Conservation (phyloP, 2,888 invertebrate species). For the Carterocephalus palaemon region DNA sequence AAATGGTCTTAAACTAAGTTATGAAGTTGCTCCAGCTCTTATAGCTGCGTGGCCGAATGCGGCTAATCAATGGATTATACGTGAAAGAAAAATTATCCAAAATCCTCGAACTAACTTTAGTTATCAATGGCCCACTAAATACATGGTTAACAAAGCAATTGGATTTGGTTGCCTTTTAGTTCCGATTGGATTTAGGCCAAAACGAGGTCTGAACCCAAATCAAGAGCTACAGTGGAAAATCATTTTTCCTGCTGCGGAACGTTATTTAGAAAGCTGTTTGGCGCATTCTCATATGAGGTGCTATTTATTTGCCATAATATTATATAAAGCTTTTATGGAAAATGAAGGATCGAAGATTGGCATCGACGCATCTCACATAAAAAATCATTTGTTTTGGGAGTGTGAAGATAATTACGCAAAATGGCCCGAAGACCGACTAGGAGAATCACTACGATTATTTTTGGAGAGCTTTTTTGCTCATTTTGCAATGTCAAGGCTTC, state of each 20-base stretch:
- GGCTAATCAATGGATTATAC: slow-evolving; percentile 83
- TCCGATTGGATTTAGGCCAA: slow-evolving; percentile 83
- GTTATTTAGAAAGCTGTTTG: slow-evolving; percentile 85
- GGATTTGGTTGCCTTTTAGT: slow-evolving; percentile 84
- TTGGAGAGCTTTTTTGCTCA: slow-evolving; percentile 81
- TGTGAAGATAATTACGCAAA: slow-evolving; percentile 84
- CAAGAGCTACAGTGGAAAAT: slow-evolving; percentile 88
- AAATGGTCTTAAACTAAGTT: slow-evolving; percentile 64
- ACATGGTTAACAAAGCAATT: slow-evolving; percentile 82
- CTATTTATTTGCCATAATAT: slow-evolving; percentile 82
- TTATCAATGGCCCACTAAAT: slow-evolving; percentile 84
- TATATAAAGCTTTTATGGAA: slow-evolving; percentile 87
- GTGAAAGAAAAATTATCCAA: slow-evolving; percentile 76
- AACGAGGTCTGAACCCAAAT: slow-evolving; percentile 79
- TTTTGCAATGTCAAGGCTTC: slow-evolving; percentile 80
- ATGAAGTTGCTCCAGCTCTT: slow-evolving; percentile 85
- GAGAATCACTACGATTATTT: slow-evolving; percentile 81
- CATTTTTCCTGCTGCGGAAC: slow-evolving; percentile 86
- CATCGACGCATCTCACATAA: slow-evolving; percentile 84
- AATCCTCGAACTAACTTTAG: slow-evolving; percentile 79
- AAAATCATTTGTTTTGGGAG: slow-evolving; percentile 87
- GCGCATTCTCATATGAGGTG: slow-evolving; percentile 85
- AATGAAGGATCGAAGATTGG: slow-evolving; percentile 81
- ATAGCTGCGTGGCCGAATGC: slow-evolving; percentile 85
- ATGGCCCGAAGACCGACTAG: slow-evolving; percentile 87